phyloP scores from a whole-genome alignment of 2,113 vertebrate species.

The Lepus europaeus region DNA sequence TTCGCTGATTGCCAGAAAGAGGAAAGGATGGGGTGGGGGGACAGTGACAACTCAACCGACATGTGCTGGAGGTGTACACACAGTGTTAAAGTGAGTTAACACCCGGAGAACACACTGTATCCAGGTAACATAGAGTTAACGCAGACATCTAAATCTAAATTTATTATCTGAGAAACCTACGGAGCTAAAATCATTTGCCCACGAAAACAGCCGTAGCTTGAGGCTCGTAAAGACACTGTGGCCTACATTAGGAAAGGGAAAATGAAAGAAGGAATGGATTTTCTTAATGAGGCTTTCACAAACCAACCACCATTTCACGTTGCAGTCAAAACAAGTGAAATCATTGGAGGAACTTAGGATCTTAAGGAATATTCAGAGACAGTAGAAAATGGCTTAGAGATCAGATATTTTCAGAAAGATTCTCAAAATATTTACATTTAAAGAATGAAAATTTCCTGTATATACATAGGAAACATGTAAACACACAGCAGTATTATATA shows the following conservation, averaged over 20 bases:
- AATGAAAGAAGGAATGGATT: neutral
- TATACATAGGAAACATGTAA: neutral
- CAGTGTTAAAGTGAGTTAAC: neutral
- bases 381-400: neutral
- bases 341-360: neutral
- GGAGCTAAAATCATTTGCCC: constrained; percentile 20
- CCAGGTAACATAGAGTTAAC: neutral
- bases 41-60: neutral
- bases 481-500: neutral
- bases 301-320: constrained; percentile 42
- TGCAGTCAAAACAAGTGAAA: neutral
- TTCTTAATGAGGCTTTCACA: constrained; percentile 32
- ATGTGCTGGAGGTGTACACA: neutral
- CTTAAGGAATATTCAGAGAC: neutral
- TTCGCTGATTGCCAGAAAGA: neutral
- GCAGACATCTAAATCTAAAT: neutral
- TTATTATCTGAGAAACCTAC: constrained; percentile 7
- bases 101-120: neutral
- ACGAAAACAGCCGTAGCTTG: constrained; percentile 7
- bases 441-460: neutral
- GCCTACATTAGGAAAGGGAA: neutral
- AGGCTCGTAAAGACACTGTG: neutral
- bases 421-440: constrained; percentile 6
- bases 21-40: neutral
- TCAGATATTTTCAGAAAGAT: neutral